phyloP scores from a whole-genome alignment of 2,888 invertebrate species.

The Podabrus alpinus region DNA sequence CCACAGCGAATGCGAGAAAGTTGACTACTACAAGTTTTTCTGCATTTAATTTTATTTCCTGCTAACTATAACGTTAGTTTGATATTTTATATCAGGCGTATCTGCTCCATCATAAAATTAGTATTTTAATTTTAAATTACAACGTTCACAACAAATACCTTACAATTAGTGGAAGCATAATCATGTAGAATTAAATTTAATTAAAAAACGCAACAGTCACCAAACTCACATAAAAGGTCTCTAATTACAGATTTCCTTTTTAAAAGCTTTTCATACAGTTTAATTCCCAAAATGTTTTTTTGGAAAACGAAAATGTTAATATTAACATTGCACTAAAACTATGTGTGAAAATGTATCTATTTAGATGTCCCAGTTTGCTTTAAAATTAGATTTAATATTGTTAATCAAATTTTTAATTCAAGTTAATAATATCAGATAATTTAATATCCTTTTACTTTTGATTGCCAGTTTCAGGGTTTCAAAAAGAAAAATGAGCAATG shows the following conservation, averaged over 20 bases:
- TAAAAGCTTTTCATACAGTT: not conserved
- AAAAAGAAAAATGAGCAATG: not conserved
- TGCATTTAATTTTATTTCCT: constrained; percentile 6
- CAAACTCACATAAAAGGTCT: not conserved
- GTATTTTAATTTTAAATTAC: not conserved
- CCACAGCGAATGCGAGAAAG: constrained; percentile 1
- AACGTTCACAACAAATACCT: not conserved
- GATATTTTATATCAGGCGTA: not conserved
- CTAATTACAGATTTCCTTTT: not conserved
- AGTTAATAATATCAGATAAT: not conserved
- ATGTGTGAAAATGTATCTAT: not conserved
- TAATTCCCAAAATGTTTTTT: too few relatives aligned
- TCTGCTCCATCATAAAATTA: not conserved
- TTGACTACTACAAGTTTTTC: constrained; percentile 10
- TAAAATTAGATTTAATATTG: not conserved
- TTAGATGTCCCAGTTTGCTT: not conserved
- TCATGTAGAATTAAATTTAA: not conserved
- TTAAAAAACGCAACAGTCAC: not conserved
- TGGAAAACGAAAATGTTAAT: not conserved
- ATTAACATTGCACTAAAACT: too few relatives aligned
- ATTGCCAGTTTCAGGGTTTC: not conserved
- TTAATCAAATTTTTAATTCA: not conserved
- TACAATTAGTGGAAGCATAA: not conserved
- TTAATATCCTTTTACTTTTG: not conserved
- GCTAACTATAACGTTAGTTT: constrained; percentile 14